Percentiles rank a stretch among this genome's conserved stretches.
phyloP scores from a whole-genome alignment of 2,888 invertebrate genomes.

The Amiota minor region DNA sequence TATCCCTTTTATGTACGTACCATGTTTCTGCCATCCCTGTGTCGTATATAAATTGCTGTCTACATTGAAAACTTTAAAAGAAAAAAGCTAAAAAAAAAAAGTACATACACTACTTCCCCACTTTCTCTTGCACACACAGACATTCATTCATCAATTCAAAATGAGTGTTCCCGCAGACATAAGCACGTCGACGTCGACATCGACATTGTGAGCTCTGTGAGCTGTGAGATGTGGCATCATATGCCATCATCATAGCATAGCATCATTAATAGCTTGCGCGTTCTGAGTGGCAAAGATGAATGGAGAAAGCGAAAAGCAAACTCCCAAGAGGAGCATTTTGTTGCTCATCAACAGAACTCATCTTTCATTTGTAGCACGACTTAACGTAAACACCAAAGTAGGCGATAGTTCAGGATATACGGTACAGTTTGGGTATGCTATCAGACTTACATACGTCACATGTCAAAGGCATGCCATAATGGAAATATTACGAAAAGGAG shows the following conservation, averaged over 20 bases:
- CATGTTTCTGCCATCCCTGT: background rate
- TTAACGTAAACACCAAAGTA: slow-evolving; percentile 10
- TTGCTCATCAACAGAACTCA: slow-evolving; percentile 27
- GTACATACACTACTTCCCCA: background rate
- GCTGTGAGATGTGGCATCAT: too few relatives aligned
- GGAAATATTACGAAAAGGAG: too few relatives aligned
- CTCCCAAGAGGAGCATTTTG: slow-evolving; percentile 18
- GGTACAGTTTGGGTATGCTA: too few relatives aligned
- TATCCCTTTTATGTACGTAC: background rate
- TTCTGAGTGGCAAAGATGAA: background rate
- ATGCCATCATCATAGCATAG: background rate
- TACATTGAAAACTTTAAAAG: background rate
- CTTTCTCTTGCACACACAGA: background rate
- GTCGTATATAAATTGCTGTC: background rate
- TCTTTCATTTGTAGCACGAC: slow-evolving; percentile 31
- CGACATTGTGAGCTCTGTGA: background rate
- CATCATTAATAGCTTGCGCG: slow-evolving; percentile 17
- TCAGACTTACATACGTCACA: too few relatives aligned
- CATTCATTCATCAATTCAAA: slow-evolving; percentile 55
- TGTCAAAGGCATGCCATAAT: too few relatives aligned
- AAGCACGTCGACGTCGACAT: slow-evolving; percentile 17
- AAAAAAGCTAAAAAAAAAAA: slow-evolving; percentile 12
- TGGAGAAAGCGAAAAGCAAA: slow-evolving; percentile 11
- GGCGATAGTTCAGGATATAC: too few relatives aligned
- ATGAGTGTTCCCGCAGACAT: slow-evolving; percentile 49